Conservation (phyloP, 2,113 vertebrate species). For the Anolis carolinensis region DNA sequence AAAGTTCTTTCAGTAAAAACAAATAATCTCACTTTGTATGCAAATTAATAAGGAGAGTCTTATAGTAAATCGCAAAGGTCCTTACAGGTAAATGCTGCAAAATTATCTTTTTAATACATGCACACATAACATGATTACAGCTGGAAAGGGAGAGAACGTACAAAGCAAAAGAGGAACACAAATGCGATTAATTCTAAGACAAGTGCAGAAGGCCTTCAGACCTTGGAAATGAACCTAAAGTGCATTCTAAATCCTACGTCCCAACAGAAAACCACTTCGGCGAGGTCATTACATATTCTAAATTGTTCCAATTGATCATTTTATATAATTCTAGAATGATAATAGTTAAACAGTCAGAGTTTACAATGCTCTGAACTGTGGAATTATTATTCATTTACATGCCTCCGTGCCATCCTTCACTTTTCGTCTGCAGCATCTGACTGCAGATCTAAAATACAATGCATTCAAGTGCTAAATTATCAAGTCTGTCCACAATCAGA, state of each 20-base stretch:
- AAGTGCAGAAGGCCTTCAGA: slow-evolving; percentile 32
- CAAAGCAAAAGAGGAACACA: slow-evolving; percentile 18
- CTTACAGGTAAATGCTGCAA: slow-evolving; percentile 30
- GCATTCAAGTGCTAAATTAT: not conserved
- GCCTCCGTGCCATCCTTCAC: not conserved
- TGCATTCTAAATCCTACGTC: slow-evolving; percentile 31
- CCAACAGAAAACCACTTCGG: slow-evolving; percentile 22
- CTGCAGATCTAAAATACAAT: not conserved
- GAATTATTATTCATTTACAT: slow-evolving; percentile 11
- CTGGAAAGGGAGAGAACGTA: slow-evolving; percentile 30
- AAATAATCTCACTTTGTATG: slow-evolving; percentile 22
- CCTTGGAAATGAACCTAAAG: slow-evolving; percentile 45
- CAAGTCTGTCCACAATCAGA: not conserved
- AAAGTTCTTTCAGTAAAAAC: slow-evolving; percentile 16
- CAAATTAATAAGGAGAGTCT: slow-evolving; percentile 15
- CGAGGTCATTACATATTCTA: slow-evolving; percentile 30
- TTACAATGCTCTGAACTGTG: slow-evolving; percentile 15
- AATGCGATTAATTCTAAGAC: slow-evolving; percentile 25
- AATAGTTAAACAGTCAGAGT: not conserved
- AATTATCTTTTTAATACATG: slow-evolving; percentile 30
- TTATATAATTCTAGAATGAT: slow-evolving; percentile 23
- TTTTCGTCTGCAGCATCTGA: not conserved
- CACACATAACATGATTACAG: slow-evolving; percentile 19
- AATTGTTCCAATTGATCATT: not conserved
- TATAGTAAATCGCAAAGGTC: slow-evolving; percentile 12